phyloP scores from a whole-genome alignment of 2,888 invertebrate species.

The Deilephila porcellus region DNA sequence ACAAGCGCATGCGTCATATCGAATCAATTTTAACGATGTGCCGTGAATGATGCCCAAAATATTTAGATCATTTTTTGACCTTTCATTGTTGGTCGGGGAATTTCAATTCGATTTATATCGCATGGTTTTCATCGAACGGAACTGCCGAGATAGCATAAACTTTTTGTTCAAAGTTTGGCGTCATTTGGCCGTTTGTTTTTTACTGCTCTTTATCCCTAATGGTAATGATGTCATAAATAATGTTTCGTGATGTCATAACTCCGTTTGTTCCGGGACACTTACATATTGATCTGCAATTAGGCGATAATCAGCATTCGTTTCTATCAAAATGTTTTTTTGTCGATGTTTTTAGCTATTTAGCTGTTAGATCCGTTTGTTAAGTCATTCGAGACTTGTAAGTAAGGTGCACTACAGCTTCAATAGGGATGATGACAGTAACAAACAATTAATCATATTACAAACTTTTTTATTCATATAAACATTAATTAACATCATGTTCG shows the following conservation, averaged over 20 bases:
- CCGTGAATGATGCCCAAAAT: conserved; percentile 31
- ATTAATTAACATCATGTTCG: too few species aligned
- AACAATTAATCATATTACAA: too few species aligned
- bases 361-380: conserved; percentile 22
- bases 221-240: conserved; percentile 45
- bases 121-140: conserved; percentile 51
- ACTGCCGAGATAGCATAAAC: conserved; percentile 46
- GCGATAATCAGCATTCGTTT: conserved; percentile 25
- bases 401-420: conserved; percentile 10
- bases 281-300: conserved; percentile 26
- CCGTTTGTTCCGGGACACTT: conserved; percentile 31
- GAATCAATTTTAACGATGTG: conserved; percentile 46
- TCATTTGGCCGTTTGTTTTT: conserved; percentile 42
- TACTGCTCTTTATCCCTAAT: conserved; percentile 29
- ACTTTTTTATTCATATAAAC: too few species aligned
- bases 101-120: conserved; percentile 46
- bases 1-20: conserved; percentile 47
- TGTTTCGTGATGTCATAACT: conserved; percentile 28
- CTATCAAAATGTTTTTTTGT: conserved; percentile 28
- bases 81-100: conserved; percentile 44
- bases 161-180: conserved; percentile 42
- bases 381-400: conserved; percentile 18
- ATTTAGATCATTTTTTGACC: conserved; percentile 43
- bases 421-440: not conserved
- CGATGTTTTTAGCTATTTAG: conserved; percentile 1